Evolutionary conservation across 2,113 vertebrate genomes (phyloP), one percentile per base, ranked within the genome.

Genomic region (Pardalotus punctatus): DNA sequence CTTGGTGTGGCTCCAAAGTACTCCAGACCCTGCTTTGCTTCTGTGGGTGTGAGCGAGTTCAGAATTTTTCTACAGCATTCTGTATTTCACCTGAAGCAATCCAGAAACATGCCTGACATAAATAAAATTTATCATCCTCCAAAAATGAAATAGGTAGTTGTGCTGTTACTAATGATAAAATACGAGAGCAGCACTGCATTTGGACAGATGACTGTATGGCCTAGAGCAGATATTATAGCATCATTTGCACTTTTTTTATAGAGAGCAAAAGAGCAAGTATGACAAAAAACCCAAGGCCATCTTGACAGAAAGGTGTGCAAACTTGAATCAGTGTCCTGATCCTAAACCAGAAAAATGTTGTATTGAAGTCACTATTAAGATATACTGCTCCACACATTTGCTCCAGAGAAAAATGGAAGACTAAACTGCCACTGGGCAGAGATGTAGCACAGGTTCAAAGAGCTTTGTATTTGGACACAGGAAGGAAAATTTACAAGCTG

Each of bases 221-320:
- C 69, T 45, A 92, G 57, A 71, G 67, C 61, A 60, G 3, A 0
- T 47, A 95, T 40, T 47, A 89, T 83, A 81, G 76, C 43, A 76
- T 88, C 42, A 40, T 86, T 94, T 91, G 71, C 48, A 87, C 82
- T 15, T 70, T 82, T 87, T 94, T 88, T 73, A 92, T 42, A 65
- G 82, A 82, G 38, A 84, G 16, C n/a, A 79, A 84, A 82, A 86
- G 72, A 94, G 40, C 51, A 96, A 92, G 36, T 57, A 83, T 81
- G 80, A 93, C 86, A 83, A 92, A 91, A 96, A 92, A 14, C 9
- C 47, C 92, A 96, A 93, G 82, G 92, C 72, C 73, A 78, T 53
- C 53, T 51, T 90, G 90, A 90, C 86, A 90, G 56, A 86, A 88
- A 45, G 61, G 51, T 84, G 65, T 69, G 57, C 38, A 86, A 93